Percentiles rank a stretch among this genome's conserved stretches.
phyloP scores from a whole-genome alignment of 2,888 invertebrate species.

The Morpho deidamia region DNA sequence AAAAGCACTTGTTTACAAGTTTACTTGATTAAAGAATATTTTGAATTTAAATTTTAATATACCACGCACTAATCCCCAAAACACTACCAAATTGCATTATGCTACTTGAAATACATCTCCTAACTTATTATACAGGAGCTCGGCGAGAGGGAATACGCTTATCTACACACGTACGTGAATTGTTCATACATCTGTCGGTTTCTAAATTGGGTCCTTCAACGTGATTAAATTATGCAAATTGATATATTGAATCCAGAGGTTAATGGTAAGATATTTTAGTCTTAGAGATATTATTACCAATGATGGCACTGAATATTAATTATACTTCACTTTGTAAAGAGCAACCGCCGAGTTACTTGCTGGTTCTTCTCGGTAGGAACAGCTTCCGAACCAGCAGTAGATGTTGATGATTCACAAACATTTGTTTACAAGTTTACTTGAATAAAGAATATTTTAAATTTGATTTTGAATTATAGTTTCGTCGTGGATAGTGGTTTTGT shows the following conservation, averaged over 20 bases:
- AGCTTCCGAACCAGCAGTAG: no score
- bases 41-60: no score
- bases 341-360: no score
- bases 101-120: slow-evolving; percentile 6
- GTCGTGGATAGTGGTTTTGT: no score
- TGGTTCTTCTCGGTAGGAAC: no score
- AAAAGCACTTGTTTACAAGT: no score
- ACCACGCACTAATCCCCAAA: neutral
- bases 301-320: slow-evolving; percentile 26
- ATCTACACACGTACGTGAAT: slow-evolving; percentile 19
- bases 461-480: no score
- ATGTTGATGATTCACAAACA: no score
- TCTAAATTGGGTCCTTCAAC: slow-evolving; percentile 29
- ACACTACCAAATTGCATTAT: slow-evolving; percentile 4
- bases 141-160: slow-evolving; percentile 1
- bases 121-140: slow-evolving; percentile 1
- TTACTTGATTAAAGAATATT: no score
- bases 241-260: slow-evolving; percentile 33
- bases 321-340: no score
- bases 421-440: no score
- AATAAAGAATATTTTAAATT: no score
- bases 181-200: slow-evolving; percentile 28
- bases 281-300: slow-evolving; percentile 32
- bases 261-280: slow-evolving; percentile 35
- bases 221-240: slow-evolving; percentile 41